Percentiles rank a stretch among this genome's conserved stretches.
Evolutionary conservation across 2,888 invertebrate genomes (phyloP).

Genomic region (Tachina fera): DNA sequence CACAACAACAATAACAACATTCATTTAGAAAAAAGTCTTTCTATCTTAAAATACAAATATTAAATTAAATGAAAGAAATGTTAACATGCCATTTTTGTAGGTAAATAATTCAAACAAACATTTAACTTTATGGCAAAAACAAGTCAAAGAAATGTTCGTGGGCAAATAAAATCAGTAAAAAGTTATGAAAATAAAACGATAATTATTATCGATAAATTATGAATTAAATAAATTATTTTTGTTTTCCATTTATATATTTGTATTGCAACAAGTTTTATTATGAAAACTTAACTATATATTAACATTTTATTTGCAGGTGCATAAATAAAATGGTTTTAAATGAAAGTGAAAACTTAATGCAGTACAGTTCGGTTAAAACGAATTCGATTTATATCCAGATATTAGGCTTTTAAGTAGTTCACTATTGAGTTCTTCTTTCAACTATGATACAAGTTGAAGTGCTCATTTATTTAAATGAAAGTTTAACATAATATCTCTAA

Average conservation of each 20-base stretch:
- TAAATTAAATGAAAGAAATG: constrained; percentile 44
- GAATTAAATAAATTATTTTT: constrained; percentile 34
- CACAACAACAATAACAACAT: background rate
- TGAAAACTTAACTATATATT: constrained; percentile 6
- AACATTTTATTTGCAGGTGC: background rate
- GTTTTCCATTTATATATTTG: constrained; percentile 4
- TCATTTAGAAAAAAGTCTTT: constrained; percentile 8
- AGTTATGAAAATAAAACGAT: background rate
- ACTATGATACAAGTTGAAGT: no score
- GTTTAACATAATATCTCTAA: no score
- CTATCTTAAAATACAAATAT: constrained; percentile 4
- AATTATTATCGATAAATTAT: constrained; percentile 42
- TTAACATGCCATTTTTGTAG: constrained; percentile 41
- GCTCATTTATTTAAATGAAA: no score
- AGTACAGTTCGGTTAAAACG: background rate
- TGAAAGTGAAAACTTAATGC: constrained; percentile 41
- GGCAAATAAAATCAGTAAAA: constrained; percentile 17
- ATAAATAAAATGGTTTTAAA: constrained; percentile 4
- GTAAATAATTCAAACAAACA: constrained; percentile 35
- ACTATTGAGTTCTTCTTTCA: no score
- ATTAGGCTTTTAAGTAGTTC: background rate
- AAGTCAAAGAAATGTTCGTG: constrained; percentile 3
- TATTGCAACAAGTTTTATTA: constrained; percentile 8
- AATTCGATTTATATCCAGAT: no score
- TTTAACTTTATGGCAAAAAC: constrained; percentile 38